Conservation (phyloP, 2,113 vertebrate genomes). For the Eolophus roseicapilla region DNA sequence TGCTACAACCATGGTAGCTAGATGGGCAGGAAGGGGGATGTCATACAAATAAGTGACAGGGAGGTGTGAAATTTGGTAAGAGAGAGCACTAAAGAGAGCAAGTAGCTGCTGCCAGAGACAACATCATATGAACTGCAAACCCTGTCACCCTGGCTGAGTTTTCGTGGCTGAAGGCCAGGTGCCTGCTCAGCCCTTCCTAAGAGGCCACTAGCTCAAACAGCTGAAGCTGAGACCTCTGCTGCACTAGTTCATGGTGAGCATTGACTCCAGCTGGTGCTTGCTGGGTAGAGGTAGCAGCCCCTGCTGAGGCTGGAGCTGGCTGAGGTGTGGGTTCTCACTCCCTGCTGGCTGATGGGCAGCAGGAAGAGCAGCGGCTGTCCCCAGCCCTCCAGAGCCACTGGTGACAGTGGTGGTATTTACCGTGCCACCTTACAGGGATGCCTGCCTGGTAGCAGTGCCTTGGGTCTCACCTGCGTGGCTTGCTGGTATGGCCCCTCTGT, state of each 20-base stretch:
- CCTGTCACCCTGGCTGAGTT: not conserved
- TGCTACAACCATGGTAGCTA: not conserved
- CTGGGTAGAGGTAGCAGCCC: not conserved
- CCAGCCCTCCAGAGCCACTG: not conserved
- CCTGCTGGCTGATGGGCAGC: not conserved
- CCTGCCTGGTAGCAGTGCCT: not conserved
- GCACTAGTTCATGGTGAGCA: not conserved
- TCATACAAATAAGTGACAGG: not conserved
- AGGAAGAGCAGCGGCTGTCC: not conserved
- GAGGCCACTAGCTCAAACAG: not conserved
- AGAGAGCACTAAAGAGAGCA: not conserved
- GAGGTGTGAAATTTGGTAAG: not conserved
- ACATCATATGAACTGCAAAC: fast-evolving
- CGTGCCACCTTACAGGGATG: fast-evolving
- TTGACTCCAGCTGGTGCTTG: not conserved
- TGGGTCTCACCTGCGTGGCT: not conserved
- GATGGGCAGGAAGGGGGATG: not conserved
- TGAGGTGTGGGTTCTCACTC: not conserved
- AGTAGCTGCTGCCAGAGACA: not conserved
- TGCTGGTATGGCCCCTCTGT: not conserved
- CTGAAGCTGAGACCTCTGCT: not conserved
- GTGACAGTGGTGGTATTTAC: not conserved
- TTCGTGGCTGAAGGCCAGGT: not conserved
- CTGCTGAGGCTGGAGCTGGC: not conserved
- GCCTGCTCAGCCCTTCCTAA: not conserved